Evolutionary conservation across 1,140 invertebrate species (phyloP).

Genomic region (Spodoptera litura): DNA sequence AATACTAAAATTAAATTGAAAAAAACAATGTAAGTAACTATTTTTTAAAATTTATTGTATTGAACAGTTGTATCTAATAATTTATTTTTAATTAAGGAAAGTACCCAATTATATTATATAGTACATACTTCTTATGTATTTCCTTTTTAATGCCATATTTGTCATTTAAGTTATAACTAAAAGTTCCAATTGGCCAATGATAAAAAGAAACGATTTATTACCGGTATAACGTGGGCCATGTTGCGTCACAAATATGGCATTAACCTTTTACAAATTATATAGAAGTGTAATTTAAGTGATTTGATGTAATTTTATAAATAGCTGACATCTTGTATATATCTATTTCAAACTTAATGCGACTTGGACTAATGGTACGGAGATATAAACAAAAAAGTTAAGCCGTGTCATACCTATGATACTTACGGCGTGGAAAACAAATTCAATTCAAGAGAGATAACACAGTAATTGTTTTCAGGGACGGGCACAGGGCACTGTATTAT

Average conservation of each 20-base stretch:
- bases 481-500: too few relatives aligned
- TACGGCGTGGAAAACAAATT: too few relatives aligned
- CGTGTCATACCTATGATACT: too few relatives aligned
- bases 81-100: too few relatives aligned
- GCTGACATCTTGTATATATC: slow-evolving; percentile 27
- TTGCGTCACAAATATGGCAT: background rate
- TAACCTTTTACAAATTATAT: background rate
- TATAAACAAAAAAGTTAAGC: too few relatives aligned
- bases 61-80: too few relatives aligned
- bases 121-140: background rate
- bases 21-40: too few relatives aligned
- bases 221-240: background rate
- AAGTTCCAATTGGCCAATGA: background rate
- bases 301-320: slow-evolving; percentile 12
- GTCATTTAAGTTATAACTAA: background rate
- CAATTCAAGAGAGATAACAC: too few relatives aligned
- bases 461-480: too few relatives aligned
- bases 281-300: background rate
- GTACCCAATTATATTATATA: too few relatives aligned
- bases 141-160: slow-evolving; percentile 8
- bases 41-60: too few relatives aligned
- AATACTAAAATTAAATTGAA: too few relatives aligned
- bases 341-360: slow-evolving; percentile 9
- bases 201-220: background rate
- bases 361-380: background rate